These are phyloP conservation scores for Clanis bilineata DNA, from an alignment of 2,888 invertebrate genomes.

Conservation along the genomic window DNA sequence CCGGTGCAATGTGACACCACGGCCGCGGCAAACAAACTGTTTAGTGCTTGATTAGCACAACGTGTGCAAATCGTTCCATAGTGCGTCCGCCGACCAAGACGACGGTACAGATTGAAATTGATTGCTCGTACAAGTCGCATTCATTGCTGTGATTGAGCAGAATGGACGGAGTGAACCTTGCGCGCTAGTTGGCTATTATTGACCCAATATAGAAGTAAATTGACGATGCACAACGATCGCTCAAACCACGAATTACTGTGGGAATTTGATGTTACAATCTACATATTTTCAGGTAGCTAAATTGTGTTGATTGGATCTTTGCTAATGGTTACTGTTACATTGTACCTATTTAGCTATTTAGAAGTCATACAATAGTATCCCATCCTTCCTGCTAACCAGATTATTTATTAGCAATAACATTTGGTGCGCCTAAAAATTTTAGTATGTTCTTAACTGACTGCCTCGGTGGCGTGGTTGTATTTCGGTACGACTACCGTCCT, in stretches of 20 bases:
- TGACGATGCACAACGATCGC: conserved; percentile 34
- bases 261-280: conserved; percentile 22
- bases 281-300: conserved; percentile 27
- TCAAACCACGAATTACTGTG: conserved; percentile 29
- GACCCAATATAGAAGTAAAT: conserved; percentile 36
- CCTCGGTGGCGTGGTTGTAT: no score
- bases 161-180: conserved; percentile 70
- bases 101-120: conserved; percentile 65
- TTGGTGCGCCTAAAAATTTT: no score
- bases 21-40: conserved; percentile 62
- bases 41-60: conserved; percentile 79
- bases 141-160: conserved; percentile 73
- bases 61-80: conserved; percentile 70
- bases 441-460: no score
- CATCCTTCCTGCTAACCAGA: no score
- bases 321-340: not conserved
- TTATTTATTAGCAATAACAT: no score
- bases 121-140: conserved; percentile 59
- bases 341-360: no score
- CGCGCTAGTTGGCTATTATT: conserved; percentile 52
- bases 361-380: no score
- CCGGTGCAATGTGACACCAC: conserved; percentile 54
- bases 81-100: conserved; percentile 29
- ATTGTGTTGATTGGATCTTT: not conserved
- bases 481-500: no score